Evolutionary conservation across 2,888 invertebrate genomes (phyloP).

Genomic region (Hecatera dysodea): DNA sequence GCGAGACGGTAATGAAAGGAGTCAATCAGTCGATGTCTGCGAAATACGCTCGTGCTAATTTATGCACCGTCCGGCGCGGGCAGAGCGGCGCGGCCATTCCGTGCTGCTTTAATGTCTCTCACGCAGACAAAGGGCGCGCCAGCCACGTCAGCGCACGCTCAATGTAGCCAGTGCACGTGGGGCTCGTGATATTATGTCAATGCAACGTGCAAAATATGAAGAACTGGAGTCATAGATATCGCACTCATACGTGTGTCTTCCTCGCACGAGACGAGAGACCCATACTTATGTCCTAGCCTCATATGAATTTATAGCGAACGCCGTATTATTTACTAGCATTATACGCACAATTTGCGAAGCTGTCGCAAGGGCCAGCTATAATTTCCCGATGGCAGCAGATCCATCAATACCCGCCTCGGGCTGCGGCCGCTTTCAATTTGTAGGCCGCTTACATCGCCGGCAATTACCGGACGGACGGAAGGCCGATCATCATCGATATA

Average conservation of each 20-base stretch:
- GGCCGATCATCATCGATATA: conserved; percentile 89
- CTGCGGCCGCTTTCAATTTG: conserved; percentile 90
- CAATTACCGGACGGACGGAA: conserved; percentile 89
- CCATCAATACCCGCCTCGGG: conserved; percentile 89
- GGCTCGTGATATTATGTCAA: conserved; percentile 45
- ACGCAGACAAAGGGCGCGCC: conserved; percentile 82
- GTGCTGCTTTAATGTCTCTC: conserved; percentile 72
- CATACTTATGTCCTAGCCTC: conserved; percentile 79
- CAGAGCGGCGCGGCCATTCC: conserved; percentile 67
- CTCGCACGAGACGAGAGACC: conserved; percentile 74
- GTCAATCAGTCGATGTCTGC: conserved; percentile 89
- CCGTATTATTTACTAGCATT: conserved; percentile 90
- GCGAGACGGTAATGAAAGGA: conserved; percentile 89
- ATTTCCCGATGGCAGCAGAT: conserved; percentile 90
- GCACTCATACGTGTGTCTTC: conserved; percentile 60
- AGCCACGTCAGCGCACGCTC: conserved; percentile 62
- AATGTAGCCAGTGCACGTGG: conserved; percentile 44
- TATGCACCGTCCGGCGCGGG: conserved; percentile 78
- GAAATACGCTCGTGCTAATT: conserved; percentile 85
- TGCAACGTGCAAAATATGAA: conserved; percentile 45
- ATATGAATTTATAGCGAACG: conserved; percentile 86
- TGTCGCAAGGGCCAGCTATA: conserved; percentile 90
- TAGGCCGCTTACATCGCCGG: conserved; percentile 88
- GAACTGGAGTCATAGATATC: conserved; percentile 45
- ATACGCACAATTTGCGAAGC: conserved; percentile 91